Conservation (phyloP, 2,113 vertebrate species). For the Cyanoramphus novaezelandiae region DNA sequence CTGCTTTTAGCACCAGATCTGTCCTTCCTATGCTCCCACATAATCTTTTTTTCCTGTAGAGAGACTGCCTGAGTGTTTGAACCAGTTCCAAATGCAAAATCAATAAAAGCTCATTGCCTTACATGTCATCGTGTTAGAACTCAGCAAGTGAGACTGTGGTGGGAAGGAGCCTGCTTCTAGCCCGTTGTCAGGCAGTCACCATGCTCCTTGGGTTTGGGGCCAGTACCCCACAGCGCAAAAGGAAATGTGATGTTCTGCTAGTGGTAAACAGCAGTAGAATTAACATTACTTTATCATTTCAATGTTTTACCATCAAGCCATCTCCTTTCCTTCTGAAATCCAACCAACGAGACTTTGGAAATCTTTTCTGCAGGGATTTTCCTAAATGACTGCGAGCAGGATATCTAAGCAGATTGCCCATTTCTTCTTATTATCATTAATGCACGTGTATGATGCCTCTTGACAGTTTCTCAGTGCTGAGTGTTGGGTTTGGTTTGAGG, state of each 20-base stretch:
- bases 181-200: neutral
- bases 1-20: neutral
- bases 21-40: neutral
- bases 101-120: constrained; percentile 24
- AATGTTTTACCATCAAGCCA: neutral
- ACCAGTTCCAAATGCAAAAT: constrained; percentile 32
- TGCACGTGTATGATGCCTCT: neutral
- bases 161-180: neutral
- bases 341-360: neutral
- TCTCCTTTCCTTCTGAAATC: neutral
- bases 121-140: neutral
- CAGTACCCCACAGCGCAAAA: neutral
- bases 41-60: neutral
- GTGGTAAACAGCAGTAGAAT: neutral
- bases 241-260: neutral
- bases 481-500: neutral
- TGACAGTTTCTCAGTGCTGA: neutral
- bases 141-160: neutral
- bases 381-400: neutral
- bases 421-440: neutral
- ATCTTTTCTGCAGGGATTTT: neutral
- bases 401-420: neutral
- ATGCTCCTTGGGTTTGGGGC: neutral
- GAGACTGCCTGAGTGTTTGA: neutral
- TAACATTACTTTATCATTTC: neutral